Evolutionary conservation across 23 tunicate genomes (phyloP).

Genomic region (Clavelina lepadiformis): DNA sequence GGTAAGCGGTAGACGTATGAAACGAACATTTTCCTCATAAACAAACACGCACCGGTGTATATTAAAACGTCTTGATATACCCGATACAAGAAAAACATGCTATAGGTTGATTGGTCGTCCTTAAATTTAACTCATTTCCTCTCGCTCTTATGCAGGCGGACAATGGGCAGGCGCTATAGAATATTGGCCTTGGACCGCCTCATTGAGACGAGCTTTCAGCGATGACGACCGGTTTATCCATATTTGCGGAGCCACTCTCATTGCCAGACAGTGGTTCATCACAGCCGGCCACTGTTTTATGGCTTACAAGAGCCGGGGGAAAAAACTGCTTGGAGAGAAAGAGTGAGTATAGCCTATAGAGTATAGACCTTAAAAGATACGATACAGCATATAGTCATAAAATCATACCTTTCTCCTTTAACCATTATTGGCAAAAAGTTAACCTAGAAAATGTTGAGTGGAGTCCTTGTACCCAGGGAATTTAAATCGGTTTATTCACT

Average conservation of each 20-base stretch:
- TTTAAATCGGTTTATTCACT: constrained; percentile 28
- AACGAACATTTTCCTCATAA: not conserved
- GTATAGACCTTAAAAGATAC: not conserved
- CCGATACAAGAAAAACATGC: too few species aligned
- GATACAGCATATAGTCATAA: not conserved
- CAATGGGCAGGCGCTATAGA: constrained; percentile 68
- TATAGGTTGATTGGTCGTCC: too few species aligned
- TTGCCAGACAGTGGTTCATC: constrained; percentile 60
- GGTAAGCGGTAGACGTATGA: constrained; percentile 11
- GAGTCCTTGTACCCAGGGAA: constrained; percentile 10
- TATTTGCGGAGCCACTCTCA: constrained; percentile 82
- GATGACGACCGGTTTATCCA: constrained; percentile 75
- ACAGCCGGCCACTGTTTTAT: constrained; percentile 94
- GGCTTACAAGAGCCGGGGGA: constrained; percentile 38
- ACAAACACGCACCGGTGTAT: not conserved
- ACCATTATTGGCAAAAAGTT: too few species aligned
- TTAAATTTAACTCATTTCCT: too few species aligned
- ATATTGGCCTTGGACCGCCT: constrained; percentile 96
- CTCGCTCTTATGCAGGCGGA: constrained; percentile 29
- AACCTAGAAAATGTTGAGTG: too few species aligned
- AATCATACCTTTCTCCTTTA: too few species aligned
- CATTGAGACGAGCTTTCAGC: constrained; percentile 71
- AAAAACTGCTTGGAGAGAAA: constrained; percentile 46
- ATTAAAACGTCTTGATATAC: too few species aligned
- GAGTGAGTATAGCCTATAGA: constrained; percentile 43